A percentile compares a stretch with the other conserved stretches of the same genome.
Conservation (phyloP, 2,797 vertebrate species). For the Acomys russatus region DNA sequence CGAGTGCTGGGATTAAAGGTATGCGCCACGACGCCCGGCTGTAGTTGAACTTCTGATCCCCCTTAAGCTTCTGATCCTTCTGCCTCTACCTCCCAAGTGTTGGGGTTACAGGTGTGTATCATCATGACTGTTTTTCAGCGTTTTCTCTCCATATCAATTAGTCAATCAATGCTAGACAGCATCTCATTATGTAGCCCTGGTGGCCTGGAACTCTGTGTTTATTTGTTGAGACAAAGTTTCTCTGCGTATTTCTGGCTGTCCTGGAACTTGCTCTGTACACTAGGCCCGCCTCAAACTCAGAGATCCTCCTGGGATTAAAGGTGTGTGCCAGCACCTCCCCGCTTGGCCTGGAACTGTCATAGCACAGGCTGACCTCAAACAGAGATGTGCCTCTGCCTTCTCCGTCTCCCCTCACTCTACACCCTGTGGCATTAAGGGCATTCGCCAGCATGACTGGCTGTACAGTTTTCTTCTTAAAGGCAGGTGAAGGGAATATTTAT, state of each 20-base stretch:
- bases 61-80: not conserved
- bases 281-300: not conserved
- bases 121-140: not conserved
- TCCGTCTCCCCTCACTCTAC: not conserved
- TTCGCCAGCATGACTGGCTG: not conserved
- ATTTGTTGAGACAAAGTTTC: not conserved
- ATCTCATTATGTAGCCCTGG: not conserved
- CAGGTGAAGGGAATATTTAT: not conserved
- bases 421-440: not conserved
- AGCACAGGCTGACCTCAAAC: not conserved
- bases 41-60: no score
- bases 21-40: no score
- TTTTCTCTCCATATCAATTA: not conserved
- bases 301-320: not conserved
- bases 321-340: not conserved
- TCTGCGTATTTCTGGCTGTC: not conserved
- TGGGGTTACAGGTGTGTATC: not conserved
- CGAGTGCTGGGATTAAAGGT: no score
- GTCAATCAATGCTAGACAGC: not conserved
- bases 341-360: not conserved
- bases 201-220: not conserved
- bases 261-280: not conserved
- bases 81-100: not conserved
- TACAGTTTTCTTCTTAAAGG: not conserved
- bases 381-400: not conserved